Base-by-base conservation (phyloP, 2,888 invertebrate genomes). In the Himalopsyche anomala region DNA sequence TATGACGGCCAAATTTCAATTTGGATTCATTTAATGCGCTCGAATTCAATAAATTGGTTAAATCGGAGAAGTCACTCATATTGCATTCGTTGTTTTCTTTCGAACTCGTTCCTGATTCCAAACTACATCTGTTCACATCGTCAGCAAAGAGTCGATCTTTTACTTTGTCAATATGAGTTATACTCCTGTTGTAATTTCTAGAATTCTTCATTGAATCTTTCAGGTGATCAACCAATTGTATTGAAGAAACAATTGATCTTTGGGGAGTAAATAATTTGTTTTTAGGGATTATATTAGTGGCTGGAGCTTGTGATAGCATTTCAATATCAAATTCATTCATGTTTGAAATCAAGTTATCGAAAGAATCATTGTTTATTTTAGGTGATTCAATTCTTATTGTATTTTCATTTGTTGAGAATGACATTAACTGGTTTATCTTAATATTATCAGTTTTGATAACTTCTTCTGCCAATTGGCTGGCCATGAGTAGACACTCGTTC, bases 401-500 rank as follows among this genome's bases (percentile, higher is more conserved):
- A 42, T 84, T 56, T 86, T 88, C 80, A 89, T 85, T 88, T 87
- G 90, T 28, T 42, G 62, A 5, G 12, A 42, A 12, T 11, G 38
- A 9, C 12, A 42, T 79, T 83, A 51, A 74, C 8, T 36, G 15
- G n/a, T 89, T 92, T 92, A 8, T 90, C 89, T 85, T 90, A 89
- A 84, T 90, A 90, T 88, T 86, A 86, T 83, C 90, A 90, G 15
- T 51, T 51, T 80, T 80, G n/a, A 80, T 45, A 4, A 45, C 91
- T 42, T 93, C 93, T 90, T 93, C 93, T 6, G 92, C 92, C 69
- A 92, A 90, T 89, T 93, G 93, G 89, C 92, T 93, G 12, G 92
- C 93, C 90, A 92, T 92, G 38, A 93, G 89, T 56, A 93, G 90
- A 89, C 91, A 92, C 89, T 93, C 93, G 90, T 93, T 93, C 91